phyloP scores from a whole-genome alignment of 2,888 invertebrate genomes.

The Pelosia muscerda region DNA sequence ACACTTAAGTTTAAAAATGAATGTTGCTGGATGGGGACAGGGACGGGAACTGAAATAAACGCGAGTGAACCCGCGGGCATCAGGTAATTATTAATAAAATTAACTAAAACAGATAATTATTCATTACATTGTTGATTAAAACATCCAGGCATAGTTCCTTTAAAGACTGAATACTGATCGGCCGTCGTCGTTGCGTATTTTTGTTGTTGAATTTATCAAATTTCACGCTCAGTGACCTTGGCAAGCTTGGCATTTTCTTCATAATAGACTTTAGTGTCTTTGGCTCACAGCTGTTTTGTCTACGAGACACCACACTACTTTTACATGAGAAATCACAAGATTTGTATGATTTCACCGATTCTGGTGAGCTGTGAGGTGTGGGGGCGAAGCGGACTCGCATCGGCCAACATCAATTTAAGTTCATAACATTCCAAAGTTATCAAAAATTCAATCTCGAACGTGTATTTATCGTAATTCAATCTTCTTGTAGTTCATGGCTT shows the following conservation, averaged over 20 bases:
- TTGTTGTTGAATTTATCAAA: conserved; percentile 49
- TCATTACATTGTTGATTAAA: conserved; percentile 85
- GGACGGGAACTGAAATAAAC: too few relatives aligned
- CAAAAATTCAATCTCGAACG: conserved; percentile 30
- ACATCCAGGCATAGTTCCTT: conserved; percentile 86
- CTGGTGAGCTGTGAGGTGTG: conserved; percentile 69
- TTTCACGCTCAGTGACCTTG: conserved; percentile 50
- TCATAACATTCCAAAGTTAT: conserved; percentile 34
- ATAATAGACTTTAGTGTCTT: conserved; percentile 36
- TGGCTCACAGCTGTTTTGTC: conserved; percentile 55
- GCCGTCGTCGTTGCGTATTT: conserved; percentile 67
- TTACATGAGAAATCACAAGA: conserved; percentile 50
- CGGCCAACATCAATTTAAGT: conserved; percentile 38
- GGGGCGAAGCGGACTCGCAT: conserved; percentile 80
- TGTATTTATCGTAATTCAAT: conserved; percentile 32
- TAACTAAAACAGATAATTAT: conserved; percentile 65
- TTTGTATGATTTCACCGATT: conserved; percentile 46
- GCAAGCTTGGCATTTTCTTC: conserved; percentile 39
- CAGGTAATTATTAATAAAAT: background rate
- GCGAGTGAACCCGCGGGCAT: too few relatives aligned
- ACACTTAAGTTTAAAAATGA: too few relatives aligned
- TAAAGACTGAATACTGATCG: conserved; percentile 75
- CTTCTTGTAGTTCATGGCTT: conserved; percentile 28
- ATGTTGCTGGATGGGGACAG: too few relatives aligned
- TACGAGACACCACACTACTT: conserved; percentile 35